Evolutionary conservation across 2,797 vertebrate genomes (phyloP).

Genomic region (Mormyrops attenuatus): DNA sequence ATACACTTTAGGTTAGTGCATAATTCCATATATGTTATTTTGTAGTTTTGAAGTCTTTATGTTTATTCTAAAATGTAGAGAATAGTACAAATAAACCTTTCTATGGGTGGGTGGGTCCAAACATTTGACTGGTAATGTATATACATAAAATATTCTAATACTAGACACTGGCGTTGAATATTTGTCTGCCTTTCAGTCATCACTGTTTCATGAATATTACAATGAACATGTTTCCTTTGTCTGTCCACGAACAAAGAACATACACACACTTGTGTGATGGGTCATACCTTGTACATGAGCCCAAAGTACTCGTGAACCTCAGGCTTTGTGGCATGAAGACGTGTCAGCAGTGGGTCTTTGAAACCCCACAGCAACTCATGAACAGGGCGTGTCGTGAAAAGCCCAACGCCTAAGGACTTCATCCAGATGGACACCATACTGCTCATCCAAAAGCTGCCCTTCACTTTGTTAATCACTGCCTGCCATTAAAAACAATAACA

Average conservation of each 20-base stretch:
- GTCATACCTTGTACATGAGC: slow-evolving; percentile 64
- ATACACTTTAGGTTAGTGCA: neutral
- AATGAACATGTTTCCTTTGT: neutral
- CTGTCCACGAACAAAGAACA: neutral
- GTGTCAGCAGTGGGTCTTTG: slow-evolving; percentile 51
- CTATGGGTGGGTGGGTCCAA: neutral
- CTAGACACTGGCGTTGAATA: neutral
- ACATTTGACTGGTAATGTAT: neutral
- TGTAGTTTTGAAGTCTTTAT: neutral
- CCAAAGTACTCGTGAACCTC: slow-evolving; percentile 58
- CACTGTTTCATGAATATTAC: neutral
- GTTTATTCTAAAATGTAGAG: neutral
- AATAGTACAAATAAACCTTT: neutral
- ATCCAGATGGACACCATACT: slow-evolving; percentile 39
- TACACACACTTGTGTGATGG: neutral
- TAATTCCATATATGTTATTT: neutral
- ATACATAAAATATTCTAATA: neutral
- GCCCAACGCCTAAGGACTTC: neutral
- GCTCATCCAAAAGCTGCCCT: slow-evolving; percentile 29
- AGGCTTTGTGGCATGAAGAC: neutral
- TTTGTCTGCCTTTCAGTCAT: neutral
- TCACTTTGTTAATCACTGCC: slow-evolving; percentile 62
- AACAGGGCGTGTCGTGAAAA: slow-evolving; percentile 59
- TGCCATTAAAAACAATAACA: slow-evolving; percentile 29
- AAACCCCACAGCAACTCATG: slow-evolving; percentile 69